These are phyloP conservation scores for Cepaea hortensis DNA, from an alignment of 2,888 invertebrate genomes.

Conservation along the genomic window DNA sequence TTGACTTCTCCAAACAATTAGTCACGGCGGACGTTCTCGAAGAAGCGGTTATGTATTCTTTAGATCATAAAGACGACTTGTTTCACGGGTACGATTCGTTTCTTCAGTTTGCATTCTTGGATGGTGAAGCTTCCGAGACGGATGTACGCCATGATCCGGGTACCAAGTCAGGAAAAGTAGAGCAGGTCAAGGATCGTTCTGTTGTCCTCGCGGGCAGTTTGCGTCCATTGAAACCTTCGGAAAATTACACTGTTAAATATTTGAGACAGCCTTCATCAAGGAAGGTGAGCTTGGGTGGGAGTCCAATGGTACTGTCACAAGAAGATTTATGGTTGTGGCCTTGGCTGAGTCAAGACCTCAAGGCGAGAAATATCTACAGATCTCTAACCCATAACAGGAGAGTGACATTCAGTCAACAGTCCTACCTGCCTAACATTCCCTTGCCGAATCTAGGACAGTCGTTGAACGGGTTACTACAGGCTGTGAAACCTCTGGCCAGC, in stretches of 20 bases:
- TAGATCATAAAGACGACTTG: background rate
- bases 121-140: background rate
- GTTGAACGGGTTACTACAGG: constrained; percentile 10
- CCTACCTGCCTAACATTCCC: background rate
- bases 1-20: background rate
- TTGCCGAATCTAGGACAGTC: constrained; percentile 4
- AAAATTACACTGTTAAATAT: background rate
- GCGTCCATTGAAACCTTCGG: background rate
- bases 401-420: constrained; percentile 15
- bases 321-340: constrained; percentile 32
- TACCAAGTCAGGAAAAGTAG: too few species aligned
- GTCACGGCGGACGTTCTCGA: background rate
- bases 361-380: background rate
- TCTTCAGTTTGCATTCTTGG: background rate
- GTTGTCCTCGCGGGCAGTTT: background rate
- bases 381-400: background rate
- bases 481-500: constrained; percentile 10
- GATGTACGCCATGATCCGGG: too few species aligned
- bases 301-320: background rate
- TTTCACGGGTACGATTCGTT: background rate
- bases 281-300: background rate
- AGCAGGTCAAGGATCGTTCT: background rate
- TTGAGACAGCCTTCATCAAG: background rate
- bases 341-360: constrained; percentile 8
- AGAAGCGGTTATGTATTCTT: constrained; percentile 2